phyloP scores from a whole-genome alignment of 2,113 vertebrate genomes.

The Cynocephalus volans region DNA sequence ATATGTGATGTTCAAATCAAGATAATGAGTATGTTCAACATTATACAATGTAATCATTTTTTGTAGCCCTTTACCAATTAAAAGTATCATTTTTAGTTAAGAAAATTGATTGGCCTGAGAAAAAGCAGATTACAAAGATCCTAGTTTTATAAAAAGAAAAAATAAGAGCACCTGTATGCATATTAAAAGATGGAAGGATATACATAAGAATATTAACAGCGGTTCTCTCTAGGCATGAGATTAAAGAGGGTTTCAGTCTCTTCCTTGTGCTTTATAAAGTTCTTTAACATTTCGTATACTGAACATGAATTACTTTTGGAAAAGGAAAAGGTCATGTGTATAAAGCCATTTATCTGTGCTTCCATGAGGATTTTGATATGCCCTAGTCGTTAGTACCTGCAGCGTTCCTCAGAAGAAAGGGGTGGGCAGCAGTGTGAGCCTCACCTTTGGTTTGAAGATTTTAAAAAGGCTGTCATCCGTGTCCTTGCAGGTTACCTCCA shows the following conservation, averaged over 20 bases:
- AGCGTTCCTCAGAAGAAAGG: background rate
- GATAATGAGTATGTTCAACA: no score
- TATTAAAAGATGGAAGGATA: background rate
- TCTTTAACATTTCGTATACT: background rate
- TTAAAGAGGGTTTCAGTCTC: background rate
- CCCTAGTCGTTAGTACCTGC: background rate
- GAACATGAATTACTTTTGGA: background rate
- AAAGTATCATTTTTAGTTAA: constrained; percentile 24
- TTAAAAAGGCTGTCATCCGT: background rate
- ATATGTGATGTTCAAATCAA: no score
- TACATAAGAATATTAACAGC: background rate
- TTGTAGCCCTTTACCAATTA: no score
- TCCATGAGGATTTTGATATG: accelerated
- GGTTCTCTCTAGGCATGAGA: background rate
- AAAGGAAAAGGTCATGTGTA: background rate
- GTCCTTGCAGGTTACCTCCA: constrained; percentile 91
- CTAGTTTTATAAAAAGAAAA: background rate
- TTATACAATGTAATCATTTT: no score
- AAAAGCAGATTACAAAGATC: constrained; percentile 33
- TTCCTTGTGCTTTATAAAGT: constrained; percentile 3
- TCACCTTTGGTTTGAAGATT: background rate
- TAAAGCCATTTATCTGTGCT: background rate
- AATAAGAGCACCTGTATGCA: background rate
- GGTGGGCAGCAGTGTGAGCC: background rate
- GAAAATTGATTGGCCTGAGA: background rate